Conservation (phyloP, 2,797 vertebrate species). For the Platyrinchus mystaceus region DNA sequence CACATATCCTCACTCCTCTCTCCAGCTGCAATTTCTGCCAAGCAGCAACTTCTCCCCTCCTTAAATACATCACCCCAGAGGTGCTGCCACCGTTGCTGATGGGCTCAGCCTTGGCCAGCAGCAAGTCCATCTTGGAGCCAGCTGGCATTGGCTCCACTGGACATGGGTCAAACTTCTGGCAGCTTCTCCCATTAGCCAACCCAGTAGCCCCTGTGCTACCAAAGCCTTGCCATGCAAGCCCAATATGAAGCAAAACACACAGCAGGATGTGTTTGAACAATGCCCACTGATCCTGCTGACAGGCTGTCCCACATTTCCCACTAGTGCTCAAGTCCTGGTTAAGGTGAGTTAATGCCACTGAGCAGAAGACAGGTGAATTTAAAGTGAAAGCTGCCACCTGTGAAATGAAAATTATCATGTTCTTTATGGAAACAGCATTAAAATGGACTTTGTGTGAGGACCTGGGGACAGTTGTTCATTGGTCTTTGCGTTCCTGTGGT, state of each 20-base stretch:
- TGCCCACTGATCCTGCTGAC: neutral
- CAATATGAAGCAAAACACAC: neutral
- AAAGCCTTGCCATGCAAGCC: neutral
- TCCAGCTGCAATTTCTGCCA: neutral
- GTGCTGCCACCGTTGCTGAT: neutral
- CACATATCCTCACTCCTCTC: neutral
- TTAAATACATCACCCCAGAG: neutral
- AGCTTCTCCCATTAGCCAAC: neutral
- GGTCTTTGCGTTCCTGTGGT: neutral
- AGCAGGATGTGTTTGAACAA: neutral
- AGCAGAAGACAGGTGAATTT: neutral
- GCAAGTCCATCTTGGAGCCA: neutral
- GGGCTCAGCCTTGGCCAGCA: neutral
- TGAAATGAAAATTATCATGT: neutral
- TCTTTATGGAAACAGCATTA: neutral
- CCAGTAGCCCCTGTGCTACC: neutral
- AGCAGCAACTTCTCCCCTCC: neutral
- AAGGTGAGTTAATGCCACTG: neutral
- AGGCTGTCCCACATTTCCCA: fast-evolving
- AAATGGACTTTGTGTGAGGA: neutral
- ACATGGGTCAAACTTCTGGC: neutral
- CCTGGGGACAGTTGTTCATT: neutral
- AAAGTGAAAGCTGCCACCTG: neutral
- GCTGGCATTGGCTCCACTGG: neutral
- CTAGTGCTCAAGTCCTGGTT: neutral